Base-by-base conservation (phyloP, 2,797 vertebrate species). In the Dromococcyx pavoninus region DNA sequence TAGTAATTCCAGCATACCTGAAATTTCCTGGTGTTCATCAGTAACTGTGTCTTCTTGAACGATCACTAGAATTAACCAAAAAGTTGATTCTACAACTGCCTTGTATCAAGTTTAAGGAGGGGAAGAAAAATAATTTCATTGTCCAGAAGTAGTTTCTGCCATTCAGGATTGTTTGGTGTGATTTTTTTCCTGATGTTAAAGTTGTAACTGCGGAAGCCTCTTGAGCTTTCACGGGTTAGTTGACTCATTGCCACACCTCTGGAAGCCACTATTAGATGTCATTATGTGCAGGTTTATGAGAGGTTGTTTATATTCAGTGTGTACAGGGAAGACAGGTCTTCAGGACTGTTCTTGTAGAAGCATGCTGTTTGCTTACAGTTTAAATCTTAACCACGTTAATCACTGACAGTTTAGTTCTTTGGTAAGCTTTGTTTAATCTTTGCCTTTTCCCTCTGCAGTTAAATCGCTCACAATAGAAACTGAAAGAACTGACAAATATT, bases 401-500 rank as follows among this genome's bases (percentile, higher is more conserved):
- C 70, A 58, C 78, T 95, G 61, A 67, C 77, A 72, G 37, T 84
- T 94, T 37, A 66, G 50, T 67, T 81, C 95, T 74, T 93, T 50
- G 24, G 71, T 57, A 53, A 60, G 86, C 72, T 94, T 94, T 92
- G 91, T 91, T 93, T 85, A 70, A 92, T 91, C 91, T 93, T 56
- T 93, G 84, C 71, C 62, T 94, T 88, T 88, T 88, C 30, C 46
- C 41, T 91, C 57, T 80, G 35, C 64, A 67, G 43, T 96, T 95
- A 78, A 92, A 78, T 88, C 86, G 48, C 65, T 96, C 87, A 76
- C 89, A 86, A 54, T 77, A 97, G 90, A 86, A 91, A 96, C 86
- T 70, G 48, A 97, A 93, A 88, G 85, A 94, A 86, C 73, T 97
- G 95, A 96, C 88, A 94, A 88, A 94, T 79, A 81, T 83, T 93